Conservation (phyloP, 2,888 invertebrate genomes). For the Endotricha flammealis region DNA sequence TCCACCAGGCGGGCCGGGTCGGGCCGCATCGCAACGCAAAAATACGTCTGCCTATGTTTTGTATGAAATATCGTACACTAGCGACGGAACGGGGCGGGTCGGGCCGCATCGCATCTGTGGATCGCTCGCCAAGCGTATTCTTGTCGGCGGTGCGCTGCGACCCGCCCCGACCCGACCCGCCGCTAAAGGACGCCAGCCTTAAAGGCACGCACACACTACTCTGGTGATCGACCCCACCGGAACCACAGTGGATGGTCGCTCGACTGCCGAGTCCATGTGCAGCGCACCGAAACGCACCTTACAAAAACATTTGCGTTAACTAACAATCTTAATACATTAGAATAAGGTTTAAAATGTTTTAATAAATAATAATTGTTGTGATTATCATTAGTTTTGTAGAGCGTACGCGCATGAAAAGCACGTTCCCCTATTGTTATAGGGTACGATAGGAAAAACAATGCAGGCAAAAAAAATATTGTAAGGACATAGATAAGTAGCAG, state of each 20-base stretch:
- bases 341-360: conserved; percentile 27
- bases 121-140: too few species aligned
- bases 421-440: conserved; percentile 57
- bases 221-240: conserved; percentile 78
- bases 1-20: conserved; percentile 55
- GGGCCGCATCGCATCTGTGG: too few species aligned
- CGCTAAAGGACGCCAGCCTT: too few species aligned
- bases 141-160: too few species aligned
- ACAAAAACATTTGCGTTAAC: conserved; percentile 32
- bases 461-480: conserved; percentile 39
- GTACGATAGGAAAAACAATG: conserved; percentile 54
- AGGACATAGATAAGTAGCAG: conserved; percentile 37
- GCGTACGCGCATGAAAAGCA: conserved; percentile 66
- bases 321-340: conserved; percentile 1
- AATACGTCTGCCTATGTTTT: too few species aligned
- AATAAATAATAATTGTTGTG: conserved; percentile 19
- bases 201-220: conserved; percentile 52
- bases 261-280: conserved; percentile 71
- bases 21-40: too few species aligned
- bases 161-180: too few species aligned
- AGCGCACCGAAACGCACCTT: conserved; percentile 68
- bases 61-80: too few species aligned
- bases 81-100: too few species aligned
- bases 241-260: conserved; percentile 74
- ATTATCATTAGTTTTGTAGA: conserved; percentile 65